Conservation (phyloP, 2,113 vertebrate species). For the Pluvialis apricaria region DNA sequence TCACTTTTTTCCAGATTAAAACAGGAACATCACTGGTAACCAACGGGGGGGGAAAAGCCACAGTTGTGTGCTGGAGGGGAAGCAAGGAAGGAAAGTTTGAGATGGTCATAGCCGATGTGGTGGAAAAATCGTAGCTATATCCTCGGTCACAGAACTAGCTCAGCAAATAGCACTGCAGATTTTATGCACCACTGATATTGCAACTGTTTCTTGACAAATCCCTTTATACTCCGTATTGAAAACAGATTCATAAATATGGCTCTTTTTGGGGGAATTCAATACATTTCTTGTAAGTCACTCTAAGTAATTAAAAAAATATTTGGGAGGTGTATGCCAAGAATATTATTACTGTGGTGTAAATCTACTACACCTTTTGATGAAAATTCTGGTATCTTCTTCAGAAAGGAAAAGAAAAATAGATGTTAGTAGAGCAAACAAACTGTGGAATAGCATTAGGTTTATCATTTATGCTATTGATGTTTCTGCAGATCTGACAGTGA, state of each 20-base stretch:
- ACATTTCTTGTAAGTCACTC: slow-evolving; percentile 25
- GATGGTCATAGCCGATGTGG: neutral
- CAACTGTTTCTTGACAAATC: slow-evolving; percentile 63
- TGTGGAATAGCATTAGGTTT: neutral
- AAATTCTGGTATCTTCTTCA: slow-evolving; percentile 29
- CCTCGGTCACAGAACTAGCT: neutral
- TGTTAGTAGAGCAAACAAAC: neutral
- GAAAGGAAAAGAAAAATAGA: neutral
- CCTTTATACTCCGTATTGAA: slow-evolving; percentile 52
- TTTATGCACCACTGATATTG: slow-evolving; percentile 47
- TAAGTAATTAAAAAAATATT: slow-evolving; percentile 46
- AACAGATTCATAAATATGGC: slow-evolving; percentile 48
- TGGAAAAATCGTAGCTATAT: neutral
- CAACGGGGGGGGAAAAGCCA: neutral
- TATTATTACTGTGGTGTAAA: neutral
- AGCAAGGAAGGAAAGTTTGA: neutral
- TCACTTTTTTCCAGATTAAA: neutral
- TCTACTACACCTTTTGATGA: neutral
- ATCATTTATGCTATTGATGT: neutral
- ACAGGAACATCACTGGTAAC: neutral
- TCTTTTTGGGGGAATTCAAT: slow-evolving; percentile 46
- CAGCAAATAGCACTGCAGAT: neutral
- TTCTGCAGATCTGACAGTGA: neutral
- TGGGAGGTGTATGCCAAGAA: neutral
- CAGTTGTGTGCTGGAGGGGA: neutral